Percentiles rank a stretch among this genome's conserved stretches.
These are phyloP conservation scores for Dicrurus megarhynchus DNA, from an alignment of 2,113 vertebrate genomes.

Conservation along the genomic window DNA sequence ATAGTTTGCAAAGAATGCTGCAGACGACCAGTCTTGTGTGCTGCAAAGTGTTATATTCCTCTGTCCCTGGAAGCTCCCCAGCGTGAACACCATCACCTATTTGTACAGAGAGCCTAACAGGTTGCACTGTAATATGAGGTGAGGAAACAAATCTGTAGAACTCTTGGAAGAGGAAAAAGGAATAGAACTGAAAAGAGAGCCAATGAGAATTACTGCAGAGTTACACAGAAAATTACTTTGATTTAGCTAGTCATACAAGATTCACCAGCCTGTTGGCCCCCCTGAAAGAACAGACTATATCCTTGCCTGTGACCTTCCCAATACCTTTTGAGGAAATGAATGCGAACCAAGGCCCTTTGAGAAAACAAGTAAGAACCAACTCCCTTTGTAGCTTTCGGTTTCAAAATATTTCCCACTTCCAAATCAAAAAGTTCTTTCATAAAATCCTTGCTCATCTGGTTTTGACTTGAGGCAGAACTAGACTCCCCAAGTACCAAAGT, in stretches of 20 bases:
- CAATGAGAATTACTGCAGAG: neutral
- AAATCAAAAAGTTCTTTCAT: neutral
- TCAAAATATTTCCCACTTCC: neutral
- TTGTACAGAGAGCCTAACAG: neutral
- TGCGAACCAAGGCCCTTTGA: neutral
- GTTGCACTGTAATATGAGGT: neutral
- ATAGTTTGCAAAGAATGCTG: neutral
- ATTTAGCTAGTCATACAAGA: neutral
- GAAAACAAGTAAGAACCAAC: neutral
- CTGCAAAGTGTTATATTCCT: neutral
- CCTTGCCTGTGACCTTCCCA: neutral
- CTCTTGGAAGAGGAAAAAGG: neutral
- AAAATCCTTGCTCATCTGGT: neutral
- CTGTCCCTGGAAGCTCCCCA: neutral
- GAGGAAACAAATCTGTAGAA: neutral
- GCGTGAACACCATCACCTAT: neutral
- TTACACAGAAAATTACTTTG: neutral
- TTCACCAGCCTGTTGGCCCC: accelerated
- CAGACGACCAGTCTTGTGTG: neutral
- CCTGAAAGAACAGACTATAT: neutral
- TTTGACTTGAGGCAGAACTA: neutral
- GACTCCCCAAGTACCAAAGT: neutral
- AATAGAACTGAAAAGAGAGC: neutral
- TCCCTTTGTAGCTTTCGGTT: neutral
- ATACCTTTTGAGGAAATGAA: neutral